phyloP scores from a whole-genome alignment of 1,140 invertebrate species.

The Drosophila paulistorum region DNA sequence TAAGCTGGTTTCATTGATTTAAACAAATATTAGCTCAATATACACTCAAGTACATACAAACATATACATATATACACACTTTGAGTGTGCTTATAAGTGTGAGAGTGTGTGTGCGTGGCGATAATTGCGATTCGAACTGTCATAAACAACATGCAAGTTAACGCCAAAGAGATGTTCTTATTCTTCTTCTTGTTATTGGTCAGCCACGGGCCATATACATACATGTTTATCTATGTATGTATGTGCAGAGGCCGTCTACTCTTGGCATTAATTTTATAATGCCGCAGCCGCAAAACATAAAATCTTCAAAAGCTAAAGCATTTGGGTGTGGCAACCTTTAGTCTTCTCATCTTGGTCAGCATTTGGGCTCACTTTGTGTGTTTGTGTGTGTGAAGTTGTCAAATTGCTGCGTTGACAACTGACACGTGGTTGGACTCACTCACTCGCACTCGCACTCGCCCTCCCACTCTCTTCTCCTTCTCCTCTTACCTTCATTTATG shows the following conservation, averaged over 20 bases:
- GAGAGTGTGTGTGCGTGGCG: neutral
- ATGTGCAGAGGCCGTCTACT: conserved; percentile 28
- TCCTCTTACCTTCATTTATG: conserved; percentile 20
- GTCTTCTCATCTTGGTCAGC: conserved; percentile 43
- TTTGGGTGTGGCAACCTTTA: conserved; percentile 17
- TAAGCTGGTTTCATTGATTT: conserved; percentile 57
- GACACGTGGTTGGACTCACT: conserved; percentile 52
- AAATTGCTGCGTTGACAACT: conserved; percentile 75
- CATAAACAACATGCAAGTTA: neutral
- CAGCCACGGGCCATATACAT: neutral
- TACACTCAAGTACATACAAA: conserved; percentile 4
- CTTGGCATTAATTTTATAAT: conserved; percentile 70
- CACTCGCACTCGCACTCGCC: neutral
- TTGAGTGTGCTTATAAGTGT: conserved; percentile 26
- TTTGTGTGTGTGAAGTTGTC: conserved; percentile 42
- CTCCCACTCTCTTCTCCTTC: neutral
- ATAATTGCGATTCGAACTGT: neutral
- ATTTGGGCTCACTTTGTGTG: conserved; percentile 42
- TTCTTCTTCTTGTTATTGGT: neutral
- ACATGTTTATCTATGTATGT: too few species aligned
- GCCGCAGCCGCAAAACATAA: conserved; percentile 56
- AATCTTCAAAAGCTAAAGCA: conserved; percentile 60
- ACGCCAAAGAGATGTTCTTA: conserved; percentile 1
- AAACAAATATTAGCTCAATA: conserved; percentile 56
- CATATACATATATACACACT: conserved; percentile 23